These are phyloP conservation scores for Iselma pallidipennis DNA, from an alignment of 2,888 invertebrate species.

Conservation along the genomic window DNA sequence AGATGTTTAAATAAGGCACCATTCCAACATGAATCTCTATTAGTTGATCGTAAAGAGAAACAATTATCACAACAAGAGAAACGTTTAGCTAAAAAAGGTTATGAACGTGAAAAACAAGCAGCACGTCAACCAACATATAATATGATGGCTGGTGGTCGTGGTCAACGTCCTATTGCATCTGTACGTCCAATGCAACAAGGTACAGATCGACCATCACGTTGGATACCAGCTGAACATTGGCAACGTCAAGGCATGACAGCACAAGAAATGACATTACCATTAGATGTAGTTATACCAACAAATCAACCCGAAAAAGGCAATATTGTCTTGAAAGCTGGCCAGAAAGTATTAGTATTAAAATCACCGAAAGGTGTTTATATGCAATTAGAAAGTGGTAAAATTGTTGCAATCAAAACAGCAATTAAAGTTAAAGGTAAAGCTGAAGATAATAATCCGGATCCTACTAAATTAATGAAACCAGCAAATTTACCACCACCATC, in stretches of 20 bases:
- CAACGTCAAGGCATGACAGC: slow-evolving; percentile 93
- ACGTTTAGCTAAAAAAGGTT: slow-evolving; percentile 87
- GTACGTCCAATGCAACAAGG: slow-evolving; percentile 79
- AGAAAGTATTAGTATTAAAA: slow-evolving; percentile 91
- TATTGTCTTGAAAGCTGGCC: slow-evolving; percentile 90
- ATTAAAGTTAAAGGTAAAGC: slow-evolving; percentile 67
- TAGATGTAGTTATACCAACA: slow-evolving; percentile 90
- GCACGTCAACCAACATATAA: slow-evolving; percentile 49
- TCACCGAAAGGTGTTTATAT: slow-evolving; percentile 96
- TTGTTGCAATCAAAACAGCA: slow-evolving; percentile 86
- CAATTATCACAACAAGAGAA: slow-evolving; percentile 94
- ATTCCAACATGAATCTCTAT: slow-evolving; percentile 92
- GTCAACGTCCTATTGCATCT: slow-evolving; percentile 60
- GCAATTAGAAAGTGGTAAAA: slow-evolving; percentile 91
- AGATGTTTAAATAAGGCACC: slow-evolving; percentile 78
- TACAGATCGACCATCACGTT: slow-evolving; percentile 56
- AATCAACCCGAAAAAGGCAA: slow-evolving; percentile 88
- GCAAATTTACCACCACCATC: neutral
- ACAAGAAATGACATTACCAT: slow-evolving; percentile 90
- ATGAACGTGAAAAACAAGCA: slow-evolving; percentile 92
- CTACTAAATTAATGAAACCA: slow-evolving; percentile 49
- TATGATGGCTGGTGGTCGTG: slow-evolving; percentile 42
- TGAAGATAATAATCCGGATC: slow-evolving; percentile 51
- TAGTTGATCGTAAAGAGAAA: slow-evolving; percentile 94
- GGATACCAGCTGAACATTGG: slow-evolving; percentile 92